Evolutionary conservation across 2,888 invertebrate genomes (phyloP).

Genomic region (Globia sparganii): DNA sequence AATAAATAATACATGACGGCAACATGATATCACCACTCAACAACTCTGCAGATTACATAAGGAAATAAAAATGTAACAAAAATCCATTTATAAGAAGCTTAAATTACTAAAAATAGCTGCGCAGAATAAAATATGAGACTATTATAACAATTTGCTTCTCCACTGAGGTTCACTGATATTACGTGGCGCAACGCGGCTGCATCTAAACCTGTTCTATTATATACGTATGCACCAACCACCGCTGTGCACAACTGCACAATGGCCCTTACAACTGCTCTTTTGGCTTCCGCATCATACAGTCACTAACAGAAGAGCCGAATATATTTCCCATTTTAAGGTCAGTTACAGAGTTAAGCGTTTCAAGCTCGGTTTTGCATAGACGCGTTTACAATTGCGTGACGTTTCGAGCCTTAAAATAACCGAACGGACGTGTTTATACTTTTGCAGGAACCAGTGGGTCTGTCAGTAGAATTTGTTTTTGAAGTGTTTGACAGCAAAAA

Average conservation of each 20-base stretch:
- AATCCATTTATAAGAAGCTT: constrained; percentile 10
- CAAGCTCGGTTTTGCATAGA: not conserved
- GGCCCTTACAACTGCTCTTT: constrained; percentile 30
- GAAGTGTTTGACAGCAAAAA: not conserved
- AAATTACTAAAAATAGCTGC: constrained; percentile 17
- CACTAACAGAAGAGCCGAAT: constrained; percentile 39
- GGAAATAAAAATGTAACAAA: not conserved
- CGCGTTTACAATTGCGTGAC: not conserved
- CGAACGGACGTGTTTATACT: too few species aligned
- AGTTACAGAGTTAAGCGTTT: not conserved
- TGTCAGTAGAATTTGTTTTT: not conserved
- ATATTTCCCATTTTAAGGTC: constrained; percentile 23
- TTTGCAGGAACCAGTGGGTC: not conserved
- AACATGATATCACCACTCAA: constrained; percentile 19
- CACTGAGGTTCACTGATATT: constrained; percentile 42
- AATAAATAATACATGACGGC: constrained; percentile 57
- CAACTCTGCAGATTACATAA: constrained; percentile 24
- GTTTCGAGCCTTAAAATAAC: not conserved
- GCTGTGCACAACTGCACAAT: constrained; percentile 48
- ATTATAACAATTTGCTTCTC: constrained; percentile 41
- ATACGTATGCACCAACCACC: constrained; percentile 18
- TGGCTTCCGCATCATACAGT: constrained; percentile 43
- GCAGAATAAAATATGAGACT: constrained; percentile 35
- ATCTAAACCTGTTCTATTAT: constrained; percentile 16
- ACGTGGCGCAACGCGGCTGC: constrained; percentile 4